Evolutionary conservation across 2,797 vertebrate genomes (phyloP).

Genomic region (Sebastes cheni): DNA sequence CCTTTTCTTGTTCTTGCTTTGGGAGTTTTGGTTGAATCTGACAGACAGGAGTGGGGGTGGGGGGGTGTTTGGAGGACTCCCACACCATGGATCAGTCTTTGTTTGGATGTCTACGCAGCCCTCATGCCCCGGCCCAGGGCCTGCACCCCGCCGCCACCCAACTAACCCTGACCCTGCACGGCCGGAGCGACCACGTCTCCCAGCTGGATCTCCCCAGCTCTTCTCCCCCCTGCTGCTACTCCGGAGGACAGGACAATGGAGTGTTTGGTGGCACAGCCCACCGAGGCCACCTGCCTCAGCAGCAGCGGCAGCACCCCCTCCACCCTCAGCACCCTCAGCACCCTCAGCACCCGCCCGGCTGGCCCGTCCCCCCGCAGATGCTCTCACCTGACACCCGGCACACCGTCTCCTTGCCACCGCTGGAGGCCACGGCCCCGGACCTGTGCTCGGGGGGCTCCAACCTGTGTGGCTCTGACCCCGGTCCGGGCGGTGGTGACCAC

Average conservation of each 20-base stretch:
- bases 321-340: slow-evolving; percentile 78
- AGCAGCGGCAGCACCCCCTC: slow-evolving; percentile 76
- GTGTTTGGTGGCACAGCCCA: slow-evolving; percentile 84
- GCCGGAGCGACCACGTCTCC: slow-evolving; percentile 89
- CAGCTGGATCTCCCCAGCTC: slow-evolving; percentile 88
- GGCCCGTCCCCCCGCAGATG: slow-evolving; percentile 88
- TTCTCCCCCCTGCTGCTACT: slow-evolving; percentile 89
- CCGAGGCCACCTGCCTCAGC: slow-evolving; percentile 79
- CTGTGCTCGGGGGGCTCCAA: slow-evolving; percentile 68
- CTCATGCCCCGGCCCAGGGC: no score
- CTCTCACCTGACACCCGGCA: slow-evolving; percentile 82
- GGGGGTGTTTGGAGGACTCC: slow-evolving; percentile 31
- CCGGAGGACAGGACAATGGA: slow-evolving; percentile 82
- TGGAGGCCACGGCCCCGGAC: slow-evolving; percentile 76
- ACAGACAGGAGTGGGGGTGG: neutral
- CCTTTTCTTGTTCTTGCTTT: slow-evolving; percentile 9
- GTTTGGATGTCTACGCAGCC: slow-evolving; percentile 72
- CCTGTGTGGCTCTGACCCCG: slow-evolving; percentile 80
- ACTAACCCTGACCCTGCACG: slow-evolving; percentile 88
- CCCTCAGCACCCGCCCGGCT: slow-evolving; percentile 80
- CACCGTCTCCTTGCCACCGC: slow-evolving; percentile 83
- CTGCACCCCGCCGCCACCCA: slow-evolving; percentile 21
- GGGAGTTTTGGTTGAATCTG: slow-evolving; percentile 15
- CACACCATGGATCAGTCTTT: slow-evolving; percentile 94
- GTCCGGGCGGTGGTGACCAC: slow-evolving; percentile 81